Conservation (phyloP, 1,140 invertebrate genomes). For the Diorhabda carinulata region DNA sequence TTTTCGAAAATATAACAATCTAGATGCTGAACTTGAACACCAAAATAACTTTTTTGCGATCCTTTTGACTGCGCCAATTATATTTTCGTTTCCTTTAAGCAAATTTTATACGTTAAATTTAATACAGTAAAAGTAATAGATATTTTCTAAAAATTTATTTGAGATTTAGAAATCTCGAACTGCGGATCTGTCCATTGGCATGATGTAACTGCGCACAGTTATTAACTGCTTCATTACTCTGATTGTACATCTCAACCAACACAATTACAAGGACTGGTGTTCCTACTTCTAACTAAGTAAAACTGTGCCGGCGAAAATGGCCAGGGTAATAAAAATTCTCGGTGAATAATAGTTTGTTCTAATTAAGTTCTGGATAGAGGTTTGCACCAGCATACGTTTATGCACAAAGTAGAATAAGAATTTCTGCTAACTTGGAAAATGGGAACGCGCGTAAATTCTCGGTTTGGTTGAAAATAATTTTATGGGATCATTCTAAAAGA, state of each 20-base stretch:
- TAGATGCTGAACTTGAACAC: too few relatives aligned
- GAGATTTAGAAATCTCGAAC: neutral
- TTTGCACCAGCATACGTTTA: neutral
- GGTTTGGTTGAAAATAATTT: too few relatives aligned
- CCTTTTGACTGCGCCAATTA: too few relatives aligned
- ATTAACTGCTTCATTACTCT: slow-evolving; percentile 32
- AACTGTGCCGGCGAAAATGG: slow-evolving; percentile 9
- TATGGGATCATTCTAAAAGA: too few relatives aligned
- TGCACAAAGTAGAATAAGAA: neutral
- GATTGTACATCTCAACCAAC: slow-evolving; percentile 26
- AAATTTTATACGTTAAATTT: too few relatives aligned
- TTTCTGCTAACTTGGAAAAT: neutral
- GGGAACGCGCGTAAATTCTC: too few relatives aligned
- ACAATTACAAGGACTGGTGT: slow-evolving; percentile 27
- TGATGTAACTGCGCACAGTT: slow-evolving; percentile 18
- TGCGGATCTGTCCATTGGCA: slow-evolving; percentile 10
- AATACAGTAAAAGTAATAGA: too few relatives aligned
- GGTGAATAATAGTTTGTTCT: slow-evolving; percentile 16
- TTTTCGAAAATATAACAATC: too few relatives aligned
- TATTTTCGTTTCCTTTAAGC: too few relatives aligned
- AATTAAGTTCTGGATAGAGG: slow-evolving; percentile 12
- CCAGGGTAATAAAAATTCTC: slow-evolving; percentile 7
- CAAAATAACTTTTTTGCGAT: too few relatives aligned
- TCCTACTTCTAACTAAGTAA: slow-evolving; percentile 21
- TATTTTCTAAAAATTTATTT: too few relatives aligned